Base-by-base conservation (phyloP, 2,797 vertebrate genomes). In the Rhynchotus rufescens region DNA sequence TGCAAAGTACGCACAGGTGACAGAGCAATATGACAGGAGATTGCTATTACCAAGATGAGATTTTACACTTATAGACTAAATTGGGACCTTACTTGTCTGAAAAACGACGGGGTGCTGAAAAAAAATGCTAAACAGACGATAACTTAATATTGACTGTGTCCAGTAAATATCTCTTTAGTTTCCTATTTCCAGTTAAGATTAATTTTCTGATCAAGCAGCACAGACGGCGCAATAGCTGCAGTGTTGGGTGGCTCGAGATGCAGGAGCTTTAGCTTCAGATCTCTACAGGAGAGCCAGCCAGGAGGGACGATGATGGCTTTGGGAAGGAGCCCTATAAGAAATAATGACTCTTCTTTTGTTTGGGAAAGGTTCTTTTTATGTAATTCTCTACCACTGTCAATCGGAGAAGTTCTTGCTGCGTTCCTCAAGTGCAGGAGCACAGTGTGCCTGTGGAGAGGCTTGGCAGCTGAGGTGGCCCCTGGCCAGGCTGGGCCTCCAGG, bases 201-300 rank as follows among this genome's bases (percentile, higher is more conserved):
- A 90, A 94, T 95, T 92, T 95, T 93, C 84, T 84, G 83, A 93
- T 93, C 90, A 93, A 89, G 93, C 69, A 88, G 88, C 84, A 73
- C 80, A 86, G 83, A 64, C 51, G 89, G 89, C 6, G 5, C 78
- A 89, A 80, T 62, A 93, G 80, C 78, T 72, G 68, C 10, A 14
- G 80, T 92, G 94, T 93, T 94, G 82, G 85, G 66, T 85, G 84
- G 92, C 87, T 95, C 85, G 91, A 88, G 91, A 88, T 81, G 92
- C 4, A 16, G 36, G 62, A 79, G 76, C 79, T 89, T 56, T 89
- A 86, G 88, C 69, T 91, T 57, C 66, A 89, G 92, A 92, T 92
- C 65, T 93, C 68, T 86, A 88, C 67, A 74, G 90, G 57, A 92
- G 89, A 88, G 73, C n/a, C 78, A 93, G 88, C 20, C 80, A 89